Conservation (phyloP, 1,140 invertebrate genomes). For the Trichoplusia ni region DNA sequence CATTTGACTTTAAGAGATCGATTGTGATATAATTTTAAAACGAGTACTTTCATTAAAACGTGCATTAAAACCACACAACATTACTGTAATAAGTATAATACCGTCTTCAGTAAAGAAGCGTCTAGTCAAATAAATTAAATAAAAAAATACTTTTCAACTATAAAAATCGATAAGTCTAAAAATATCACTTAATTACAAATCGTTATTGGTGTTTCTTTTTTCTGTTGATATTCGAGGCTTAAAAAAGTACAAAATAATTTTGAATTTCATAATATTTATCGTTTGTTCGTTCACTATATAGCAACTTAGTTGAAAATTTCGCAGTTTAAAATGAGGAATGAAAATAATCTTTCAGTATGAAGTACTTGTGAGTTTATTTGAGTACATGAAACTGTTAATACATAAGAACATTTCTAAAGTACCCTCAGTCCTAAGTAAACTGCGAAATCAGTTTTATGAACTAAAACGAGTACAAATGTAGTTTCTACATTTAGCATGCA, state of each 20-base stretch:
- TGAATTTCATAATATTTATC: neutral
- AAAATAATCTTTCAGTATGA: too few relatives aligned
- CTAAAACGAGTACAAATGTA: neutral
- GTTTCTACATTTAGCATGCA: slow-evolving; percentile 1
- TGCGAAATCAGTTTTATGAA: neutral
- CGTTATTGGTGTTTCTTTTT: slow-evolving; percentile 23
- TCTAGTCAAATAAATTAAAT: slow-evolving; percentile 16
- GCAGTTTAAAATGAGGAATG: neutral
- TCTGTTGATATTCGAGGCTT: neutral
- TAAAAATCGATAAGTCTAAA: slow-evolving; percentile 19
- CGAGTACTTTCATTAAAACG: slow-evolving; percentile 9
- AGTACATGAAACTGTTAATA: slow-evolving; percentile 13
- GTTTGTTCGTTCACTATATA: neutral
- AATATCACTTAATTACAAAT: slow-evolving; percentile 24
- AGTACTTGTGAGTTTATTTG: too few relatives aligned
- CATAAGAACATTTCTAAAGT: slow-evolving; percentile 14
- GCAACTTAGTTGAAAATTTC: neutral
- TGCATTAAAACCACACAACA: slow-evolving; percentile 2
- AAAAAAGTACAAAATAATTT: neutral
- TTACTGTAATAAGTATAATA: slow-evolving; percentile 9
- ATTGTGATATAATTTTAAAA: slow-evolving; percentile 22
- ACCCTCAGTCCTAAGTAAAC: slow-evolving; percentile 29
- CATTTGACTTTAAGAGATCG: slow-evolving; percentile 1
- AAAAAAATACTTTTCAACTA: slow-evolving; percentile 4
- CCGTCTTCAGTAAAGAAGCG: slow-evolving; percentile 3